Conservation (phyloP, 1,140 invertebrate species). For the Nasonia vitripennis region DNA sequence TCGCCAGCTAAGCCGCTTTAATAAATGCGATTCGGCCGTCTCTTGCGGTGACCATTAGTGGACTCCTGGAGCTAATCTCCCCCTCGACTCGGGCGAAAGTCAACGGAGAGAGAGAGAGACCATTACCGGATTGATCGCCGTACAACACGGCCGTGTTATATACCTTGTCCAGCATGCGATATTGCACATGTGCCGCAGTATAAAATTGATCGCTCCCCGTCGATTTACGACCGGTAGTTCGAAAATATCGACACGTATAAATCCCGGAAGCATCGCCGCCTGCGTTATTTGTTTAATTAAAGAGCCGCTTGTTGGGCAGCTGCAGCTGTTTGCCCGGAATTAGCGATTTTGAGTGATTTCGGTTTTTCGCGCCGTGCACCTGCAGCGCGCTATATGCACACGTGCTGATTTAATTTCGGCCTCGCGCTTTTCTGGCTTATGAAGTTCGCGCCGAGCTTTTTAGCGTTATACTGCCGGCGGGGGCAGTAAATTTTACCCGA, state of each 20-base stretch:
- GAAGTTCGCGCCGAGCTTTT: no score
- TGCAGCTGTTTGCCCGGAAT: background rate
- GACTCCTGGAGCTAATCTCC: slow-evolving; percentile 31
- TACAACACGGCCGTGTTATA: background rate
- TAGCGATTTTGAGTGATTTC: slow-evolving; percentile 1
- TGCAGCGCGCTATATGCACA: no score
- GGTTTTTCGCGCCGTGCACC: background rate
- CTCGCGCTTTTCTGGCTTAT: no score
- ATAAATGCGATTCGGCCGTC: slow-evolving; percentile 4
- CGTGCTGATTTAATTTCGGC: no score
- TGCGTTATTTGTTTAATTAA: slow-evolving; percentile 18
- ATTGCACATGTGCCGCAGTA: background rate
- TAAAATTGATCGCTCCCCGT: background rate
- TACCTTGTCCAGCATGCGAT: background rate
- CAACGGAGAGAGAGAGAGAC: background rate
- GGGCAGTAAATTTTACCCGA: background rate
- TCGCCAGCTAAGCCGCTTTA: slow-evolving; percentile 23
- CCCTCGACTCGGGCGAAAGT: background rate
- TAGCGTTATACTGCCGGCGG: no score
- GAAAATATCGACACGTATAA: slow-evolving; percentile 22
- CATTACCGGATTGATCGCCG: slow-evolving; percentile 21
- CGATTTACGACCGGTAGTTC: background rate
- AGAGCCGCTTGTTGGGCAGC: background rate
- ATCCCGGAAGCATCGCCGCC: background rate
- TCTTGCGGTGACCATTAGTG: slow-evolving; percentile 21